Conservation (phyloP, 2,888 invertebrate species). For the Rhagonycha fulva region DNA sequence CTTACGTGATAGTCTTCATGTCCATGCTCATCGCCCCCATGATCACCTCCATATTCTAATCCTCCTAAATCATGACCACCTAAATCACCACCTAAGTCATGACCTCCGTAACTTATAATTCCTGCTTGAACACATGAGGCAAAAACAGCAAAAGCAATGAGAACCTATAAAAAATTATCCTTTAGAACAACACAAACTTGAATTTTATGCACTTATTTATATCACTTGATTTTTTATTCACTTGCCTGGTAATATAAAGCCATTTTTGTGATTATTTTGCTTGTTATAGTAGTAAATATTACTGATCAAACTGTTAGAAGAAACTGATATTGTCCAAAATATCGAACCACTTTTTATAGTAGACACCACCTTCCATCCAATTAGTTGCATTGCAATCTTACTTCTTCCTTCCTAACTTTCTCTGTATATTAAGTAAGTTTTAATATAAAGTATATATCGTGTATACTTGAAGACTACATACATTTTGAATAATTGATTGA, state of each 20-base stretch:
- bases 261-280: slow-evolving; percentile 1
- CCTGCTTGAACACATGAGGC: slow-evolving; percentile 33
- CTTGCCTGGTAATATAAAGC: background rate
- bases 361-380: slow-evolving; percentile 18
- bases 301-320: slow-evolving; percentile 1
- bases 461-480: slow-evolving; percentile 4
- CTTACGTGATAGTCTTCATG: slow-evolving; percentile 34
- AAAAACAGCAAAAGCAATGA: slow-evolving; percentile 37
- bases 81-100: slow-evolving; percentile 38
- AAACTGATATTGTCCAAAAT: slow-evolving; percentile 28
- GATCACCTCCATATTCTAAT: slow-evolving; percentile 20
- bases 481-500: slow-evolving; percentile 8
- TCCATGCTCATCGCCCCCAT: slow-evolving; percentile 10
- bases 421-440: slow-evolving; percentile 24
- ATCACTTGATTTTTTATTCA: background rate
- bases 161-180: slow-evolving; percentile 37
- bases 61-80: slow-evolving; percentile 35
- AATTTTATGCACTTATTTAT: background rate
- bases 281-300: slow-evolving; percentile 6
- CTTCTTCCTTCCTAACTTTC: slow-evolving; percentile 32
- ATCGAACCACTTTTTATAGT: slow-evolving; percentile 23
- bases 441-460: slow-evolving; percentile 11
- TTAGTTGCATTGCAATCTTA: slow-evolving; percentile 22
- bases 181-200: background rate
- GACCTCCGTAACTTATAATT: slow-evolving; percentile 29